Conservation (phyloP, 2,797 vertebrate species). For the Carapus acus region DNA sequence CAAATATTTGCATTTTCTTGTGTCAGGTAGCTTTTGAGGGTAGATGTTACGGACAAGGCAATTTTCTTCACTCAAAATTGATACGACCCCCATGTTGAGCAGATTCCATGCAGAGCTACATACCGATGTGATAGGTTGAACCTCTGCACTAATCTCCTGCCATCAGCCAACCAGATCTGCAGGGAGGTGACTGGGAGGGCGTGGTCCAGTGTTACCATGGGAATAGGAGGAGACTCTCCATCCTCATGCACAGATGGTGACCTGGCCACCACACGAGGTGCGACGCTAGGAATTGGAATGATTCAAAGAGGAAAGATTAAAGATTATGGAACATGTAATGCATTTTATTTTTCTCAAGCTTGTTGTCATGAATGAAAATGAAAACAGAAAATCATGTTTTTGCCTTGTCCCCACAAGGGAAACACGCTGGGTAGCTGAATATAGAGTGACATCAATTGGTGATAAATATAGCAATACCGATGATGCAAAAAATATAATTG, state of each 20-base stretch:
- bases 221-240: slow-evolving; percentile 73
- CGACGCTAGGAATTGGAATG: slow-evolving; percentile 72
- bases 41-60: slow-evolving; percentile 1
- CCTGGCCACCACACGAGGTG: slow-evolving; percentile 85
- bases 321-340: background rate
- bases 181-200: slow-evolving; percentile 84
- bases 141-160: slow-evolving; percentile 88
- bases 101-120: slow-evolving; percentile 28
- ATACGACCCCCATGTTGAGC: background rate
- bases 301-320: slow-evolving; percentile 27
- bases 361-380: too few species aligned
- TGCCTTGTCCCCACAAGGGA: background rate
- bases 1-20: slow-evolving; percentile 37
- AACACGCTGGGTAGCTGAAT: slow-evolving; percentile 26
- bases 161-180: slow-evolving; percentile 93
- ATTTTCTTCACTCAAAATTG: background rate
- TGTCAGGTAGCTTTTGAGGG: too few species aligned
- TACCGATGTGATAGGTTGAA: slow-evolving; percentile 93
- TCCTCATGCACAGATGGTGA: slow-evolving; percentile 76
- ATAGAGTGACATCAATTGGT: slow-evolving; percentile 69
- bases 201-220: slow-evolving; percentile 81
- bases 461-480: background rate
- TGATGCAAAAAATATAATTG: too few species aligned
- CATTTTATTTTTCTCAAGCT: background rate
- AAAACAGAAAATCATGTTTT: background rate